Percentiles rank a stretch among this genome's conserved stretches.
Conservation (phyloP, 2,113 vertebrate species). For the Corythornis vintsioides region DNA sequence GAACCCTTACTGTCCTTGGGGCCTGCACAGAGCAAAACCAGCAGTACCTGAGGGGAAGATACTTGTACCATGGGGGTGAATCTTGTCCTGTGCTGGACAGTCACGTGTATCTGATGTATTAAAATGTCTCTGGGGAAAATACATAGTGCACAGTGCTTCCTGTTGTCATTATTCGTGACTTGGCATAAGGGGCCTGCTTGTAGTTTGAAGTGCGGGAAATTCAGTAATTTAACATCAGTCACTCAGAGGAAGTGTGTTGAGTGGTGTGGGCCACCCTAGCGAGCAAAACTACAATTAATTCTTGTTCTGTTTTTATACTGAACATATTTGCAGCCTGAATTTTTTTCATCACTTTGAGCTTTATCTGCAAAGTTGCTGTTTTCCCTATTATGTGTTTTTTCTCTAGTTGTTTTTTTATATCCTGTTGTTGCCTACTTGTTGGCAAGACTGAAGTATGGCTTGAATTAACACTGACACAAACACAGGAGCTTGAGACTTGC, state of each 20-base stretch:
- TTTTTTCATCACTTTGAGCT: not conserved
- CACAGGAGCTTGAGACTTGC: not conserved
- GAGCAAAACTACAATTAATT: not conserved
- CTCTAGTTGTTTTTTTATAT: not conserved
- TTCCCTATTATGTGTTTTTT: not conserved
- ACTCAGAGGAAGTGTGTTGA: not conserved
- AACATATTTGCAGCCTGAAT: not conserved
- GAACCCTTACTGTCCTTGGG: not conserved
- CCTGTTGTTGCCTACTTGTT: not conserved
- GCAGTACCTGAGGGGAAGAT: not conserved
- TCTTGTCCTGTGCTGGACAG: rapidly evolving
- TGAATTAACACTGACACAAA: not conserved
- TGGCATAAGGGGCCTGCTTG: not conserved
- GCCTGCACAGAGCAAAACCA: not conserved
- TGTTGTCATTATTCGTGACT: not conserved
- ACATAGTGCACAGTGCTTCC: rapidly evolving
- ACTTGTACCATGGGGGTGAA: not conserved
- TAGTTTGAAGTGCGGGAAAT: not conserved
- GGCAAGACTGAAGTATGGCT: rapidly evolving
- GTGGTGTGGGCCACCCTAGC: not conserved
- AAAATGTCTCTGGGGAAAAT: not conserved
- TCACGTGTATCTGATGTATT: rapidly evolving
- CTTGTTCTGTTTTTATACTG: not conserved
- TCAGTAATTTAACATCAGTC: not conserved
- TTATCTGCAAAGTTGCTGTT: not conserved